Conservation (phyloP, 1,140 invertebrate species). For the Aplysia californica region DNA sequence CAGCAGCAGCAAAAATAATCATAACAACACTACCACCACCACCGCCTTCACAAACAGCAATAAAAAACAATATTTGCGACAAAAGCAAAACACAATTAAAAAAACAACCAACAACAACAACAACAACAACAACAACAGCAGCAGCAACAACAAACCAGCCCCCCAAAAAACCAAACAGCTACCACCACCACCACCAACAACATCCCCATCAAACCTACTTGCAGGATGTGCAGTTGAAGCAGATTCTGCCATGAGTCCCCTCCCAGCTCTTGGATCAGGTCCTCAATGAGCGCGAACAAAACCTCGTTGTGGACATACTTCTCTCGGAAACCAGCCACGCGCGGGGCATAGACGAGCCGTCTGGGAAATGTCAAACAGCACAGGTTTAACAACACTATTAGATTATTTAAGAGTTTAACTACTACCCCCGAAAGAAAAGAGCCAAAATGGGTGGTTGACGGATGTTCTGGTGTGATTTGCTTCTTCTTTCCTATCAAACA, state of each 20-base stretch:
- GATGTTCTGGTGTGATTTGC: no score
- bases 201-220: conserved; percentile 9
- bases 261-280: conserved; percentile 38
- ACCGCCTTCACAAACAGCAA: no score
- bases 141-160: no score
- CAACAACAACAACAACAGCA: no score
- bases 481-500: not conserved
- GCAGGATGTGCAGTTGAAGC: conserved; percentile 34
- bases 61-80: no score
- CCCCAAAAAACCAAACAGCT: not conserved
- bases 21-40: no score
- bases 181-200: not conserved
- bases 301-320: conserved; percentile 40
- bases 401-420: not conserved
- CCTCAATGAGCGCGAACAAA: conserved; percentile 41
- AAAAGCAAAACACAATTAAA: no score
- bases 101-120: no score
- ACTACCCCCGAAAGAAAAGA: not conserved
- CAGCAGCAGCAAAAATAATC: no score
- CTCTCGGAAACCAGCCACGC: conserved; percentile 40
- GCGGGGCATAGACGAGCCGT: conserved; percentile 36
- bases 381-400: not conserved
- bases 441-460: not conserved
- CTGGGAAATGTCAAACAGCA: conserved; percentile 32
- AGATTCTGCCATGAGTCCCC: conserved; percentile 42